Conservation (phyloP, 2,113 vertebrate species). For the Rutilus rutilus region DNA sequence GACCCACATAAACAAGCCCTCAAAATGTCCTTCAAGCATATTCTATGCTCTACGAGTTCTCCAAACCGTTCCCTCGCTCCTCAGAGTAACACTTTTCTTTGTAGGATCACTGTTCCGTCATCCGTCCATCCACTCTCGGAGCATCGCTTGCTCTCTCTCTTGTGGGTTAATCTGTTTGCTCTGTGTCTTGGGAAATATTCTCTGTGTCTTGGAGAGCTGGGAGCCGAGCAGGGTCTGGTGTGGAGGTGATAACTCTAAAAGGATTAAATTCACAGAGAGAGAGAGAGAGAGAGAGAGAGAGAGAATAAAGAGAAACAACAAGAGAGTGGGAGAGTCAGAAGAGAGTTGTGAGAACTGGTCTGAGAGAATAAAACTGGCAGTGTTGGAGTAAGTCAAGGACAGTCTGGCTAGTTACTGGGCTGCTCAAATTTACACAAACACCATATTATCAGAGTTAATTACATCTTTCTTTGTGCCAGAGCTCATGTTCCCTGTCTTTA, state of each 20-base stretch:
- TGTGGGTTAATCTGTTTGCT: constrained; percentile 39
- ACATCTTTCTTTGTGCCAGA: constrained; percentile 12
- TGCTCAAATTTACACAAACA: not conserved
- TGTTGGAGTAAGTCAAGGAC: constrained; percentile 26
- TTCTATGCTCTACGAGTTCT: not conserved
- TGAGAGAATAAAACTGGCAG: constrained; percentile 16
- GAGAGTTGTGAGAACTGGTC: not conserved
- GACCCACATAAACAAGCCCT: constrained; percentile 19
- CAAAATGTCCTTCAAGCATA: constrained; percentile 18
- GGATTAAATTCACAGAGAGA: constrained; percentile 47
- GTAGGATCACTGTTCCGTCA: not conserved
- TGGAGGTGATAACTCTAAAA: constrained; percentile 49
- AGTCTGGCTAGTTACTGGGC: not conserved
- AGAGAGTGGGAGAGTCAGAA: constrained; percentile 18
- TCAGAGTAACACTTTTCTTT: constrained; percentile 14
- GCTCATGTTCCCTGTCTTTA: not conserved
- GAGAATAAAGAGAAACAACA: constrained; percentile 3
- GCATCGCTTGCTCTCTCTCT: constrained; percentile 32
- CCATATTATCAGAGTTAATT: constrained; percentile 10
- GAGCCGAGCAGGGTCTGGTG: constrained; percentile 19
- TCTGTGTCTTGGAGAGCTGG: constrained; percentile 27
- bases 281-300: constrained; percentile 8
- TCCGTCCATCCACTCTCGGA: not conserved
- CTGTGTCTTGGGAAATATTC: constrained; percentile 20
- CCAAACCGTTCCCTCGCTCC: not conserved